Evolutionary conservation across 1,140 invertebrate genomes (phyloP), one percentile per base, ranked within the genome.

Genomic region (Lithobius niger): DNA sequence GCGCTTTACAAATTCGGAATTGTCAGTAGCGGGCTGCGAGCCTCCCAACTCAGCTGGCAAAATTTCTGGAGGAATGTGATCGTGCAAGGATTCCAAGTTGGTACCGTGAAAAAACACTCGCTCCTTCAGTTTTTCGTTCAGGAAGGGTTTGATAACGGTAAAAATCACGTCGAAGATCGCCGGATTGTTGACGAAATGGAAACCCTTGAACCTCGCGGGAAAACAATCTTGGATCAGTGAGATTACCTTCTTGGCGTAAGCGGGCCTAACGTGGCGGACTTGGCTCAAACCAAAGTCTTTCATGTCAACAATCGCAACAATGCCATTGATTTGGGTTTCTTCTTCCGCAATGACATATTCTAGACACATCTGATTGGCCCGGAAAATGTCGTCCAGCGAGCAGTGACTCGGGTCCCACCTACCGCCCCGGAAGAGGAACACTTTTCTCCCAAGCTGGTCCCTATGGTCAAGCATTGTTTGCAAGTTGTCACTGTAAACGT

Each of bases 231-330:
- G 71, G 36, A 77, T 67, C 59, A 68, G 66, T 57, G 66, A 66
- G 65, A 68, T 69, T 60, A 73, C 51, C 49, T 48, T 18, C 67
- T 81, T 82, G 22, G 86, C 69, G 27, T 80, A 69, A 66, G 77
- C 79, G 2, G 81, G 81, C 69, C 80, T 79, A 54, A 86, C 73
- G 70, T 79, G 79, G 25, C 79, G 77, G 27, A 77, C 81, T 70
- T 89, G 85, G 60, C 81, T 77, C 55, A 88, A 80, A 2, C 84
- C 82, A 67, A 91, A 88, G 65, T 84, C 82, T 31, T 84, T 86
- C 88, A 88, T 91, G 67, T 94, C 89, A 3, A 92, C 81, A 55
- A 92, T 81, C 24, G 84, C 80, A 19, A 91, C 82, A 70, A 91
- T 86, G 55, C 89, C 88, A 63, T 76, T 80, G 15, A 86, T 79